Base-by-base conservation (phyloP, 92 coral and sea anemone species). In the Phenganax subtilis region DNA sequence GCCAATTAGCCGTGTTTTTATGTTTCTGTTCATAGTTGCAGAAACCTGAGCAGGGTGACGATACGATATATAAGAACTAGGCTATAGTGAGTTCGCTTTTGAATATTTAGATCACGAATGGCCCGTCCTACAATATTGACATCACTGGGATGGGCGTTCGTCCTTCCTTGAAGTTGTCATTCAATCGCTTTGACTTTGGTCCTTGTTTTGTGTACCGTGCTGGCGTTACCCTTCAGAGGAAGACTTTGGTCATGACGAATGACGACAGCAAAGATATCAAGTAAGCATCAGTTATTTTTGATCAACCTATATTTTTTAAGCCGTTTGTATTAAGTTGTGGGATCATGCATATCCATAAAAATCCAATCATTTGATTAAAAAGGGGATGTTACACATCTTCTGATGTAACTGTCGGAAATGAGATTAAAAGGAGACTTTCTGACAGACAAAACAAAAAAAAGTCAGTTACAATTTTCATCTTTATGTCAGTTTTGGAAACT, bases 121-220 rank as follows among this genome's bases (percentile, higher is more conserved):
- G 98, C 44, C 98, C 98, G 8, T 83, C 91, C 14, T 94, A 92
- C 83, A 88, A 77, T 61, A 88, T 94, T 77, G 89, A 88, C 82
- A 71, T 94, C 69, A 89, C 98, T 20, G 98, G 98, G 54, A 88
- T 85, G 16, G 98, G 98, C 31, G 90, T 90, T 8, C 98, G 93
- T 75, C 98, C 98, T 0, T 93, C 91, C 3, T 85, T 94, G 9
- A 85, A 84, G 58, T 94, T 94, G 84, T 94, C 98, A 4, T 94
- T 92, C 85, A 85, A 86, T 44, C 82, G 90, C 55, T 88, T 92
- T 59, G 94, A 94, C 91, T 94, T 94, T 76, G 98, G 98, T 56
- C 97, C 98, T 56, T 92, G 98, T 77, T 94, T 94, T 85, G 85
- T 94, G 88, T 94, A 94, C 86, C 92, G 98, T 60, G 98, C 98